Base-by-base conservation (phyloP, 2,888 invertebrate genomes). In the Dryomyza anilis region DNA sequence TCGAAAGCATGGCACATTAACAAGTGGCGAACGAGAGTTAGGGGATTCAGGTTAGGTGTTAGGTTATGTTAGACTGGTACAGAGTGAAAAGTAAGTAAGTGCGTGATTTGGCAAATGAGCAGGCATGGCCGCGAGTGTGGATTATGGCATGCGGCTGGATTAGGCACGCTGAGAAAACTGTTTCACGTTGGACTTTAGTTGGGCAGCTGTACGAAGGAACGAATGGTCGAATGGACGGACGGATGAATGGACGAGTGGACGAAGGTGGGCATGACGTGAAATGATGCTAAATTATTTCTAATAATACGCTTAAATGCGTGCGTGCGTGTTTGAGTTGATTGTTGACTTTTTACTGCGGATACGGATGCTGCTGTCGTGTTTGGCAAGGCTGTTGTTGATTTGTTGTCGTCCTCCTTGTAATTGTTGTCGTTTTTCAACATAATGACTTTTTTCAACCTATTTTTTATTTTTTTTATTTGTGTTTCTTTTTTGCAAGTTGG, bases 241-340 rank as follows among this genome's bases (percentile, higher is more conserved):
- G n/a, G 10, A 4, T 12, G 39, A 19, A 43, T 21, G 6, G 19
- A 10, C 8, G 30, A 21, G 16, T 10, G 1, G 21, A 29, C 12
- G 14, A 30, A 27, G 12, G 29, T 27, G 27, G 58, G 25, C 50
- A n/a, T 52, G 36, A 61, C 55, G 55, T 52, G 52, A 36, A 39
- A 27, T 39, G 39, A 61, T 52, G 16, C 52, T 16, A 45, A 61
- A 61, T 61, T 61, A 61, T 61, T 52, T 53, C 43, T 61, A 61
- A 61, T 61, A 52, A 52, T n/a, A n/a, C n/a, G 46, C 59, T 66
- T 66, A 63, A 66, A 65, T 70, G 66, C n/a, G n/a, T 70, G 69
- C 67, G 68, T 72, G 70, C n/a, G 72, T 70, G 72, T 68, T 71
- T 73, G 69, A 69, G 71, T 73, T 76, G 76, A 77, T 77, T 76